phyloP scores from a whole-genome alignment of 2,888 invertebrate genomes.

The Acrobasis suavella region DNA sequence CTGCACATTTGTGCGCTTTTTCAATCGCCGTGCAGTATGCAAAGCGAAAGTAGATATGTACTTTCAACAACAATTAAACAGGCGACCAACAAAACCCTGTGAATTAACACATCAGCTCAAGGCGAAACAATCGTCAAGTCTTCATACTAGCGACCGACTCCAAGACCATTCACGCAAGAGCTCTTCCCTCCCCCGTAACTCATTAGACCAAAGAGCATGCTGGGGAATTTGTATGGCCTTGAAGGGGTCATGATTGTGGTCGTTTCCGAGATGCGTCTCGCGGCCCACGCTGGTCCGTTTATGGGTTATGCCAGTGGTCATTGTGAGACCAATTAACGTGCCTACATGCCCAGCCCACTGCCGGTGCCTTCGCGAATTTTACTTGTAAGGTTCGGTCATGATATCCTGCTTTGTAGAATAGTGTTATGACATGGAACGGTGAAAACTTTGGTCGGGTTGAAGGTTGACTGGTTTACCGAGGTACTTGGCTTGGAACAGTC shows the following conservation, averaged over 20 bases:
- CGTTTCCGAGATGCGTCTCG: conserved; percentile 65
- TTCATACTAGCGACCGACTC: conserved; percentile 45
- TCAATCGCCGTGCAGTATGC: conserved; percentile 35
- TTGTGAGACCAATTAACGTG: conserved; percentile 75
- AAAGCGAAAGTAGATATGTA: conserved; percentile 56
- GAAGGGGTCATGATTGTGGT: conserved; percentile 46
- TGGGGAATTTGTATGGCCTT: conserved; percentile 27
- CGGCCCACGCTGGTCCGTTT: conserved; percentile 71
- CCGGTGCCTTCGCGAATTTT: conserved; percentile 72
- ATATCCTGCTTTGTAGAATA: not conserved
- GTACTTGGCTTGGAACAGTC: no score
- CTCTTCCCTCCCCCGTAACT: conserved; percentile 40
- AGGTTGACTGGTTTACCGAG: no score
- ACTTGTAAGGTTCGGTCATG: not conserved
- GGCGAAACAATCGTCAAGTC: conserved; percentile 59
- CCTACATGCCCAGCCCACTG: conserved; percentile 78
- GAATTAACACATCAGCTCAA: conserved; percentile 69
- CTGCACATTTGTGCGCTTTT: conserved; percentile 15
- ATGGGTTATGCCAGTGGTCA: conserved; percentile 73
- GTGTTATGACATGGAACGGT: not conserved
- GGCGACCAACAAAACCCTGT: conserved; percentile 67
- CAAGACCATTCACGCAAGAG: conserved; percentile 44
- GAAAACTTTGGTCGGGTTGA: no score
- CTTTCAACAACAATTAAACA: conserved; percentile 41
- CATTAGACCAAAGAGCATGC: conserved; percentile 16